Conservation (phyloP, 2,888 invertebrate species). For the Volucella inanis region DNA sequence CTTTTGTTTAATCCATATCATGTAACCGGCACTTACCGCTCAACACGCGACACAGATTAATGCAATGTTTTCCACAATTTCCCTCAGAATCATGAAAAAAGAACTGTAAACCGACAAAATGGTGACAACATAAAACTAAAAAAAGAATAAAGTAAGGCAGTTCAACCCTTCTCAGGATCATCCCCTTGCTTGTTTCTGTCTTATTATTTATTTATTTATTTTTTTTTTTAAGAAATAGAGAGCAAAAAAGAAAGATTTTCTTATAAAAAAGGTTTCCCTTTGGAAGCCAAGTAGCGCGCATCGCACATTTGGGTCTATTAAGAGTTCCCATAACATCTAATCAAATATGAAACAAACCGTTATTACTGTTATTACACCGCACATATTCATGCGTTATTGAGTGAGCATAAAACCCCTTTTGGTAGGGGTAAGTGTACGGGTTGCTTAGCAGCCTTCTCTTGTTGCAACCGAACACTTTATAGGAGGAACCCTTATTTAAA, state of each 20-base stretch:
- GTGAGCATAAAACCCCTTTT: constrained; percentile 30
- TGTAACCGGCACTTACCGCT: constrained; percentile 70
- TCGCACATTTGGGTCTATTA: constrained; percentile 54
- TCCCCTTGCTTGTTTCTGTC: constrained; percentile 32
- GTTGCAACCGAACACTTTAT: constrained; percentile 2
- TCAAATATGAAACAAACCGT: constrained; percentile 73
- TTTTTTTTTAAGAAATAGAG: constrained; percentile 14
- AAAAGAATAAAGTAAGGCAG: constrained; percentile 42
- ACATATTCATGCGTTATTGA: constrained; percentile 44
- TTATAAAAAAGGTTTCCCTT: constrained; percentile 36
- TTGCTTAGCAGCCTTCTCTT: constrained; percentile 31
- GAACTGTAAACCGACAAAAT: constrained; percentile 61
- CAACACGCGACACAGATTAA: constrained; percentile 74
- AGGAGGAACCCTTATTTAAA: constrained; percentile 54
- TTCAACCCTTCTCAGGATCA: constrained; percentile 68
- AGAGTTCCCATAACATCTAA: constrained; percentile 71
- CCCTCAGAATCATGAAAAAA: constrained; percentile 38
- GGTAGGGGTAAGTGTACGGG: constrained; percentile 51
- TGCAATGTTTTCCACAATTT: constrained; percentile 66
- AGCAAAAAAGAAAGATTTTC: constrained; percentile 25
- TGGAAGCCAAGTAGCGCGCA: constrained; percentile 10
- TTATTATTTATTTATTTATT: background rate
- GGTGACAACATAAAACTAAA: constrained; percentile 62
- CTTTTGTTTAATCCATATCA: constrained; percentile 58
- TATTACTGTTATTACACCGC: constrained; percentile 69